Evolutionary conservation across 2,888 invertebrate genomes (phyloP).

Genomic region (Ornithoptera priamus): DNA sequence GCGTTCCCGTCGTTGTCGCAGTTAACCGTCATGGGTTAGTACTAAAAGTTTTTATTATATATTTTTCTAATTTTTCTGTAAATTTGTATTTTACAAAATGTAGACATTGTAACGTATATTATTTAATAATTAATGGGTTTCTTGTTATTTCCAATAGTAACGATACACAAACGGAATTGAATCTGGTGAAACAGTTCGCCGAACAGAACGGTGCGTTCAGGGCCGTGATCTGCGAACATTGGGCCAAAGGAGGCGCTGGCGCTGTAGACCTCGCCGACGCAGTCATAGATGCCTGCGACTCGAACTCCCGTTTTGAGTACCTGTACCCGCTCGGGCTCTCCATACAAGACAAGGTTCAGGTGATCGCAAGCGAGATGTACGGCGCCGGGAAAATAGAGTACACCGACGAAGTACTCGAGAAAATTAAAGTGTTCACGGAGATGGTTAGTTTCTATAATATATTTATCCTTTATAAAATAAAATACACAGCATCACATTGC

Average conservation of each 20-base stretch:
- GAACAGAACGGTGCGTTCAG: conserved; percentile 90
- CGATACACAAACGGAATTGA: conserved; percentile 91
- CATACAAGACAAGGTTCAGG: conserved; percentile 92
- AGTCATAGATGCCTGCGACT: conserved; percentile 88
- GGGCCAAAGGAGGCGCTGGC: conserved; percentile 94
- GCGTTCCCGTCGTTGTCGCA: conserved; percentile 96
- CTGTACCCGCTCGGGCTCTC: conserved; percentile 85
- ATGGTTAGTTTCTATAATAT: conserved; percentile 77
- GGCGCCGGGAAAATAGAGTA: conserved; percentile 94
- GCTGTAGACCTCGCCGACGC: conserved; percentile 92
- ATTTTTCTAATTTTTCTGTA: neutral
- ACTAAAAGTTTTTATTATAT: neutral
- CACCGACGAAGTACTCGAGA: conserved; percentile 84
- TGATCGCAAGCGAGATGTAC: conserved; percentile 95
- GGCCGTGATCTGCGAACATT: conserved; percentile 93
- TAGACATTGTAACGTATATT: too few species aligned
- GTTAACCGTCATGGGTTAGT: conserved; percentile 90
- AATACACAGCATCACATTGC: too few species aligned
- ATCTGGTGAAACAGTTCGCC: conserved; percentile 86
- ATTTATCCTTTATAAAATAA: too few species aligned
- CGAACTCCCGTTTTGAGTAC: conserved; percentile 82
- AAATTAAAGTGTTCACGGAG: conserved; percentile 84
- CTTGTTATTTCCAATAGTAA: conserved; percentile 77
- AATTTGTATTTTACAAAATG: too few species aligned
- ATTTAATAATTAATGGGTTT: neutral